These are phyloP conservation scores for Drosophila eugracilis DNA, from an alignment of 1,140 invertebrate species.

Conservation along the genomic window DNA sequence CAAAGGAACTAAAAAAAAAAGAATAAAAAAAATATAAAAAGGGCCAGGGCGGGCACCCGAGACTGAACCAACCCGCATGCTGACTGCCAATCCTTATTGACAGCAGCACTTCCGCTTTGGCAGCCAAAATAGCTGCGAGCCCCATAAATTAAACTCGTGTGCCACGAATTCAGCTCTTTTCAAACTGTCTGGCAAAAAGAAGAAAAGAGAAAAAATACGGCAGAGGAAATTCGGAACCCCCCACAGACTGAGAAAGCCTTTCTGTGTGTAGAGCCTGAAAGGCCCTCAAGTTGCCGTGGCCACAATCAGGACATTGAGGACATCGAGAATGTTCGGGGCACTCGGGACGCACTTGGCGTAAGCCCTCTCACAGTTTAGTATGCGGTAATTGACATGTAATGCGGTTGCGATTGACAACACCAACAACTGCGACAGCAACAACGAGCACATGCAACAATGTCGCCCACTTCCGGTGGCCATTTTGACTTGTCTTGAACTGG, in stretches of 20 bases:
- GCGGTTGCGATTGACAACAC: constrained; percentile 79
- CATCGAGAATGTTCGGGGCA: constrained; percentile 27
- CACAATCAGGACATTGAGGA: constrained; percentile 36
- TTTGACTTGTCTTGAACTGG: constrained; percentile 38
- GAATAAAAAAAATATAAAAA: background rate
- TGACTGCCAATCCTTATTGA: constrained; percentile 81
- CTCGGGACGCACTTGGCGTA: constrained; percentile 66
- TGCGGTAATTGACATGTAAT: constrained; percentile 82
- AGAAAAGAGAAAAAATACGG: no score
- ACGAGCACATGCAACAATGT: constrained; percentile 69
- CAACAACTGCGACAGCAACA: constrained; percentile 46
- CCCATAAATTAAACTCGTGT: constrained; percentile 80
- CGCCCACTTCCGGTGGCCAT: constrained; percentile 72
- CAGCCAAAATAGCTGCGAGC: constrained; percentile 80
- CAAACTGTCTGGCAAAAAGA: constrained; percentile 13
- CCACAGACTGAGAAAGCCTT: constrained; percentile 18
- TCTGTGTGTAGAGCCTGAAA: constrained; percentile 7
- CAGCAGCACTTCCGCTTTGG: constrained; percentile 80
- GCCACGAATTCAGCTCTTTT: constrained; percentile 66
- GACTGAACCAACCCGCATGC: constrained; percentile 56
- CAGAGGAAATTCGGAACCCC: constrained; percentile 1
- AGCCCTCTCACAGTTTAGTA: constrained; percentile 76
- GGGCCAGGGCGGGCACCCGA: constrained; percentile 13
- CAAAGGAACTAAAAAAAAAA: constrained; percentile 10
- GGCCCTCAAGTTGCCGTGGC: constrained; percentile 37